Conservation (phyloP, 2,113 vertebrate species). For the Saiga tatarica region DNA sequence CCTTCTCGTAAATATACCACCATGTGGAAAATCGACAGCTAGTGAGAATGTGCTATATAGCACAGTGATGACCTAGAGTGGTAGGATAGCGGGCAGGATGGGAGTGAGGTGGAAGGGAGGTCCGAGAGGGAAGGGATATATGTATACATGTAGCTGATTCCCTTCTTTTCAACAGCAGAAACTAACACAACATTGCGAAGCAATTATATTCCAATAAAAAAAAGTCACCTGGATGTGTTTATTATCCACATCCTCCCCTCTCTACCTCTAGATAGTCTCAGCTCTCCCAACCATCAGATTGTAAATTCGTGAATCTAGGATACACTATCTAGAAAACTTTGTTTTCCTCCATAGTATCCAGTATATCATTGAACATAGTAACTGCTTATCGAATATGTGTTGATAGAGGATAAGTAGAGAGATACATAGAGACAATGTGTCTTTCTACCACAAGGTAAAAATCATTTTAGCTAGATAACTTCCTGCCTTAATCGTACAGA, state of each 20-base stretch:
- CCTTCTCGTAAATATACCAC: no score
- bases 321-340: neutral
- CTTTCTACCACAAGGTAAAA: neutral
- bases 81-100: no score
- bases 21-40: no score
- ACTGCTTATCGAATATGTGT: neutral
- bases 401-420: neutral
- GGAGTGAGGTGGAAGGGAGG: no score
- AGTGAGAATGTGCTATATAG: no score
- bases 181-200: neutral
- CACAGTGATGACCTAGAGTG: no score
- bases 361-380: neutral
- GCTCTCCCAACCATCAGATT: no score
- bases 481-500: neutral
- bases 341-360: neutral
- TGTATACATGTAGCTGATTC: no score
- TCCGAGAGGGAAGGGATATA: no score
- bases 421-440: neutral
- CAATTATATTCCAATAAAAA: neutral
- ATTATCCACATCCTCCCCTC: neutral
- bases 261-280: neutral
- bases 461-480: neutral
- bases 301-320: neutral
- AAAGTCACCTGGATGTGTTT: neutral
- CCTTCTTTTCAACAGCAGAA: neutral